Evolutionary conservation across 2,113 vertebrate species (phyloP).

Genomic region (Pongo abelii): DNA sequence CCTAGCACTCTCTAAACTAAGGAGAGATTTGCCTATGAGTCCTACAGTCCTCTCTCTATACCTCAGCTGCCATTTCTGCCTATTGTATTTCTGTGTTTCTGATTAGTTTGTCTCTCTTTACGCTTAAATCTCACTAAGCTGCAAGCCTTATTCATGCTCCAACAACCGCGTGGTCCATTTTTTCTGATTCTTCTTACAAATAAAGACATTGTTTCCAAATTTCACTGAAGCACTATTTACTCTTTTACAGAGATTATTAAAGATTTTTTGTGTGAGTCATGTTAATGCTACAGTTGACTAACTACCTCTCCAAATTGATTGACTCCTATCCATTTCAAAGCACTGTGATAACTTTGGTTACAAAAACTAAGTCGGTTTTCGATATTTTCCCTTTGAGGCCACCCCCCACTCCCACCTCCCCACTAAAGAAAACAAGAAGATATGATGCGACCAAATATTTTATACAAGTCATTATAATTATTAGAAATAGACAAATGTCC

Average conservation of each 20-base stretch:
- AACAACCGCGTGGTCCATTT: not conserved
- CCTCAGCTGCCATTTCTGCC: not conserved
- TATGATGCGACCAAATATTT: constrained; percentile 8
- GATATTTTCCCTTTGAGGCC: not conserved
- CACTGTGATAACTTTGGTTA: not conserved
- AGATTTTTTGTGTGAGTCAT: not conserved
- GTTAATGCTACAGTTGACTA: not conserved
- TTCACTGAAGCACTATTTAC: constrained; percentile 32
- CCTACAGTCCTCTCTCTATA: not conserved
- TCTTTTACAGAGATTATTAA: not conserved
- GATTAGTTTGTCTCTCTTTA: not conserved
- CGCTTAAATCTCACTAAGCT: constrained; percentile 42
- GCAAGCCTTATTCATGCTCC: not conserved
- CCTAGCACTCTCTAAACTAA: not conserved
- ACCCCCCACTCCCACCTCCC: too few species aligned
- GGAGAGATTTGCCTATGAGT: not conserved
- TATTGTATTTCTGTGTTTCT: not conserved
- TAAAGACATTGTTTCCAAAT: constrained; percentile 36
- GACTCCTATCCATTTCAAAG: constrained; percentile 3
- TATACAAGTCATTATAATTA: not conserved
- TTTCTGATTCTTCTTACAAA: constrained; percentile 50
- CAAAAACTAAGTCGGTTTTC: not conserved
- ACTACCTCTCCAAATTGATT: constrained; percentile 1
- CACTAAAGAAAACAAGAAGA: not conserved
- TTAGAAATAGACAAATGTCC: not conserved